Conservation (phyloP, 2,113 vertebrate species). For the Montifringilla adamsi region DNA sequence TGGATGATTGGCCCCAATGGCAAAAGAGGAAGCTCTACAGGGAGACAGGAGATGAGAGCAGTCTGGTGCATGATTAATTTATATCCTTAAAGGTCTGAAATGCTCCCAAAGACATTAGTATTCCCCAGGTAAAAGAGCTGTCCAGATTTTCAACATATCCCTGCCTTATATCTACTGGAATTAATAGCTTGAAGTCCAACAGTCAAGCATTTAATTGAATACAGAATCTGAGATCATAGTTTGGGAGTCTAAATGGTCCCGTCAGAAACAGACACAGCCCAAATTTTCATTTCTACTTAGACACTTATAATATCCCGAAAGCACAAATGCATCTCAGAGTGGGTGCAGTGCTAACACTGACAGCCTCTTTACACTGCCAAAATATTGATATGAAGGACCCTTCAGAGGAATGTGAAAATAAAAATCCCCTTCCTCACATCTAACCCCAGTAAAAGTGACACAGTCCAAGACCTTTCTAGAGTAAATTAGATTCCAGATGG, state of each 20-base stretch:
- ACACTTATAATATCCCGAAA: background rate
- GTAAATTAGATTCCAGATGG: background rate
- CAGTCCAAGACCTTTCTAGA: background rate
- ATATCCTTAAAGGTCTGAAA: conserved; percentile 32
- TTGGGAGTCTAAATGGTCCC: background rate
- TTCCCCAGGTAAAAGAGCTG: background rate
- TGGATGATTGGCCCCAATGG: background rate
- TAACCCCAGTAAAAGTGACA: background rate
- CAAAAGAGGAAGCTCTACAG: background rate
- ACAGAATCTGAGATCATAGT: conserved; percentile 14
- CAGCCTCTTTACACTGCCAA: background rate
- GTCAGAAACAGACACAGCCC: conserved; percentile 22
- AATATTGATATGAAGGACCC: background rate
- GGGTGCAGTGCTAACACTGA: background rate
- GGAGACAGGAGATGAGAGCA: conserved; percentile 37
- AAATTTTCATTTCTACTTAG: background rate
- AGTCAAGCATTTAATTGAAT: conserved; percentile 23
- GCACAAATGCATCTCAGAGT: background rate
- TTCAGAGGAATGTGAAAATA: background rate
- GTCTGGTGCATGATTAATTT: conserved; percentile 41
- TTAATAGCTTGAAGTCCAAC: conserved; percentile 1
- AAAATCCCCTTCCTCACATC: background rate
- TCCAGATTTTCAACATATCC: conserved; percentile 22
- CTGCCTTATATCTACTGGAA: conserved; percentile 5
- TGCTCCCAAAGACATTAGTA: conserved; percentile 10